Evolutionary conservation across 2,888 invertebrate genomes (phyloP).

Genomic region (Nymphalis urticae): DNA sequence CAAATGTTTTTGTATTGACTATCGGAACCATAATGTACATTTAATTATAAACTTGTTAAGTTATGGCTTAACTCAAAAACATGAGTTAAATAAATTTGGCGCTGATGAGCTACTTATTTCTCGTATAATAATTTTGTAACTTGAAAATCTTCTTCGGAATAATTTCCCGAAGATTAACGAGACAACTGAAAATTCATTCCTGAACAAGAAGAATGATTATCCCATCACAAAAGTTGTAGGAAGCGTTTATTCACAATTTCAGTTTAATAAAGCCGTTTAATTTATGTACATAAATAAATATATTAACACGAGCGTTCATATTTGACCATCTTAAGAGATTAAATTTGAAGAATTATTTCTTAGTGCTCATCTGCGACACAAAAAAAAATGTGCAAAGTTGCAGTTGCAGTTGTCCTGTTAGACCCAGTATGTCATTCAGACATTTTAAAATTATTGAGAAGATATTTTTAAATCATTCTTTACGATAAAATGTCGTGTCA

Average conservation of each 20-base stretch:
- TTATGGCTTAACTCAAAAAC: background rate
- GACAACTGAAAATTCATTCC: conserved; percentile 4
- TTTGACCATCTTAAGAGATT: no score
- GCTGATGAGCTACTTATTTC: conserved; percentile 3
- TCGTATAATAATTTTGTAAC: conserved; percentile 1
- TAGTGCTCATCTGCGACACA: no score
- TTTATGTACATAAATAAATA: background rate
- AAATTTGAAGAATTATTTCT: no score
- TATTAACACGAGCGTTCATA: background rate
- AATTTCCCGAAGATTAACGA: conserved; percentile 19
- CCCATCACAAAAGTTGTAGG: conserved; percentile 9
- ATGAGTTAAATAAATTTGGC: conserved; percentile 2
- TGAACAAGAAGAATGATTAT: conserved; percentile 18
- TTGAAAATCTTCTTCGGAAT: background rate
- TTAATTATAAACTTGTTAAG: background rate
- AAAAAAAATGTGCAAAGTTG: no score
- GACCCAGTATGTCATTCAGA: no score
- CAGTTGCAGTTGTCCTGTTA: no score
- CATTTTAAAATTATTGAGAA: no score
- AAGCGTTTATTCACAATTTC: background rate
- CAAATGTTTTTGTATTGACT: no score
- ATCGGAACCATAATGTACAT: background rate
- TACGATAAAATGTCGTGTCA: no score
- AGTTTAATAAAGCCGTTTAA: background rate
- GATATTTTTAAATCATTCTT: no score